Evolutionary conservation across 1,140 invertebrate species (phyloP), one percentile per base, ranked within the genome.

Genomic region (Atta texana): DNA sequence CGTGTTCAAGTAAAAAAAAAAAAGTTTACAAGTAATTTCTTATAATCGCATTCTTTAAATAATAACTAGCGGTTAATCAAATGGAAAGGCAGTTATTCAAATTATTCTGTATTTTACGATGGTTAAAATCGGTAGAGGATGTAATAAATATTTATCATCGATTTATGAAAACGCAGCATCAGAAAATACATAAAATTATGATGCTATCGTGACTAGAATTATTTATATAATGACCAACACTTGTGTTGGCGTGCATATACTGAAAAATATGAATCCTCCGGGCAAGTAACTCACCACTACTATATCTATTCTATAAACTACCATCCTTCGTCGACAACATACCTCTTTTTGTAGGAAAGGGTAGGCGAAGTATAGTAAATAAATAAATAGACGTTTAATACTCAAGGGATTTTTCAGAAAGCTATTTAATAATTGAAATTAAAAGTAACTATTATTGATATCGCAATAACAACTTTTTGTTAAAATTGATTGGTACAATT

Each of bases 31-130:
- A 75, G 12, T 85, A 89, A 90, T 85, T 89, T 34, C 24, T 68
- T 66, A 64, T 87, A 90, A 80, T 89, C 49, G 44, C n/a, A 78
- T 87, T 28, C 53, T 66, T 87, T 59, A 39, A n/a, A 61, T 24
- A 34, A 4, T 10, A 5, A 49, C 51, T 24, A 53, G 16, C 12
- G 10, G 18, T n/a, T 72, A 57, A 0, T 44, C 49, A 5, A 34
- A 71, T 53, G 18, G 34, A 2, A 44, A 44, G 39, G 21, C 7
- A 49, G 21, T 51, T 71, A 28, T 16, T 71, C 8, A 66, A 51
- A 14, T 49, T 66, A 34, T n/a, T 21, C 51, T 21, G 39, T 71
- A 81, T 6, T 57, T 81, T 59, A 81, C 31, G 28, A 14, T 31
- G n/a, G 21, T 81, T 72, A 72, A 81, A 81, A 72, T 81, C 64